phyloP scores from a whole-genome alignment of 2,888 invertebrate genomes.

The Latrodectus hesperus region DNA sequence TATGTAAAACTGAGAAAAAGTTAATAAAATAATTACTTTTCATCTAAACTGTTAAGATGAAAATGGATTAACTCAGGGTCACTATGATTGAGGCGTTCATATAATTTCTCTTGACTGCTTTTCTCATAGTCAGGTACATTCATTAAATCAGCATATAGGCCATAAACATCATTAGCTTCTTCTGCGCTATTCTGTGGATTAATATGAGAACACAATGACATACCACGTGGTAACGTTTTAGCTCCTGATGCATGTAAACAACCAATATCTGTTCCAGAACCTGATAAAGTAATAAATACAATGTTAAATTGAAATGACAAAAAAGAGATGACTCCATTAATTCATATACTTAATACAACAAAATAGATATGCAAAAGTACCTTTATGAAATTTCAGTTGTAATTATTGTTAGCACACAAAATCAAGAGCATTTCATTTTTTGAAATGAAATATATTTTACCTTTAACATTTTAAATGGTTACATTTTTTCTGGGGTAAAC shows the following conservation, averaged over 20 bases:
- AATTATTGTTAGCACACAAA: too few species aligned
- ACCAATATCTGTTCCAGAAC: slow-evolving; percentile 36
- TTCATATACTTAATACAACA: too few species aligned
- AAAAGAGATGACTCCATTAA: background rate
- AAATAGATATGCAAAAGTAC: too few species aligned
- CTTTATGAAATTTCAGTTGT: too few species aligned
- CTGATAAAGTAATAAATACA: background rate
- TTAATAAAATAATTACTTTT: slow-evolving; percentile 53
- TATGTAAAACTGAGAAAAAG: background rate
- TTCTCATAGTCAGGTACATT: slow-evolving; percentile 90
- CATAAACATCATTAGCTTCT: slow-evolving; percentile 85
- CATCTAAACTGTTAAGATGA: slow-evolving; percentile 63
- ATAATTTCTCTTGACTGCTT: slow-evolving; percentile 84
- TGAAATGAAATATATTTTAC: too few species aligned
- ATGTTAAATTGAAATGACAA: slow-evolving; percentile 3
- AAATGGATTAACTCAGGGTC: slow-evolving; percentile 83
- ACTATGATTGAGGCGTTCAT: slow-evolving; percentile 85
- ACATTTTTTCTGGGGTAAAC: too few species aligned
- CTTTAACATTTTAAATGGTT: too few species aligned
- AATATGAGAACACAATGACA: slow-evolving; percentile 63
- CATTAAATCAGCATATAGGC: slow-evolving; percentile 90
- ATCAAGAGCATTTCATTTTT: too few species aligned
- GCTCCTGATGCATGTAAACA: slow-evolving; percentile 68
- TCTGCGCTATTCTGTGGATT: slow-evolving; percentile 74
- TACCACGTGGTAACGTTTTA: slow-evolving; percentile 67